Base-by-base conservation (phyloP, 2,888 invertebrate species). In the Platerodrilus igneus region DNA sequence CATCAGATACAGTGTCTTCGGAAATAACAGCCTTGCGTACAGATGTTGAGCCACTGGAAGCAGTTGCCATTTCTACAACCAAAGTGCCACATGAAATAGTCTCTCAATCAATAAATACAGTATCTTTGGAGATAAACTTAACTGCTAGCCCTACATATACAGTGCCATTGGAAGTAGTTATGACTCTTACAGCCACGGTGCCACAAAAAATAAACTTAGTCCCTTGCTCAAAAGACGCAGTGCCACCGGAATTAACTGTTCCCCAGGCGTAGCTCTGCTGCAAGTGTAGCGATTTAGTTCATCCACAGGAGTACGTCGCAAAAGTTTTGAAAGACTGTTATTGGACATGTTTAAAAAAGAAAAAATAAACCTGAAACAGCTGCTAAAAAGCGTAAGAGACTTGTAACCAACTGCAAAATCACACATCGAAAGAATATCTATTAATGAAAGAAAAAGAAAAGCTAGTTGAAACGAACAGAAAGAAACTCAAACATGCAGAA, bases 21-120 rank as follows among this genome's bases (percentile, higher is more conserved):
- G 2, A n/a, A n/a, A n/a, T n/a, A n/a, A n/a, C n/a, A n/a, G n/a
- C n/a, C n/a, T n/a, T n/a, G n/a, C n/a, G n/a, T 13, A 21, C 22
- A 14, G 26, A 26, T 11, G 16, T 17, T 26, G 26, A 11, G 26
- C 25, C 34, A 34, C 34, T 34, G 16, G 34, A 34, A 26, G 34
- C 26, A 34, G 34, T 34, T 23, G 34, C 34, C 26, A 34, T 26
- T 11, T 26, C 34, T 35, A 3, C 26, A 35, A 16, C 35, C 19
- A 35, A 25, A 35, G 27, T 35, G 35, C 25, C 35, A 35, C 35
- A 26, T 27, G n/a, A n/a, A n/a, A n/a, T n/a, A n/a, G n/a, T n/a
- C n/a, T n/a, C n/a, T n/a, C n/a, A n/a, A n/a, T n/a, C n/a, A n/a
- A n/a, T n/a, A n/a, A n/a, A n/a, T n/a, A n/a, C n/a, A n/a, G n/a